Conservation (phyloP, 2,888 invertebrate genomes). For the Xestia rhomboidea region DNA sequence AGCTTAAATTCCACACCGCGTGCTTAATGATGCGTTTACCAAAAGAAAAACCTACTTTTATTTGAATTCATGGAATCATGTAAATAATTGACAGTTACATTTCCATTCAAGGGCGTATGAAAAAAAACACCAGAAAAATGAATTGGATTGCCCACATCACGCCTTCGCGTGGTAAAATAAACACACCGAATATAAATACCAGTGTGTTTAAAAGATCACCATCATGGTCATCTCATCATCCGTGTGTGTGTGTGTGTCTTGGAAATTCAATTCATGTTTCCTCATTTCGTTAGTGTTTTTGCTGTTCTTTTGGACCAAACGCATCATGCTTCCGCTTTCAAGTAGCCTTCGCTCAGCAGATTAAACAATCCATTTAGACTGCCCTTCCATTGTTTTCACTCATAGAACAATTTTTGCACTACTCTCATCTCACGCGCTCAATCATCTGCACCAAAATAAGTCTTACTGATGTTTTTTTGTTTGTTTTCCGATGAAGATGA, state of each 20-base stretch:
- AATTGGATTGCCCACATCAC: background rate
- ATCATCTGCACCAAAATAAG: background rate
- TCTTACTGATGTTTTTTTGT: background rate
- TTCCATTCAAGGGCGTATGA: background rate
- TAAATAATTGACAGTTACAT: background rate
- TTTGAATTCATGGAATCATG: background rate
- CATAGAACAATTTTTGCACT: background rate
- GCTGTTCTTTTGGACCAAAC: constrained; percentile 42
- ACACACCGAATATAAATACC: background rate
- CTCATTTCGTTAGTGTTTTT: background rate
- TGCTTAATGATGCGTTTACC: constrained; percentile 42
- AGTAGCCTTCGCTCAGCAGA: constrained; percentile 19
- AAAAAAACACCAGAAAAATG: background rate
- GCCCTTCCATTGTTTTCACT: constrained; percentile 30
- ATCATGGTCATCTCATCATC: too few species aligned
- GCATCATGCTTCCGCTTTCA: constrained; percentile 32
- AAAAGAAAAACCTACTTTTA: background rate
- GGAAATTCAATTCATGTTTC: background rate
- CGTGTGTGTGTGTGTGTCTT: background rate
- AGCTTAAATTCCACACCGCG: constrained; percentile 47
- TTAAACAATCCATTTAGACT: constrained; percentile 49
- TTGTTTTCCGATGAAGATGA: constrained; percentile 20
- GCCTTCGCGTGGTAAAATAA: background rate
- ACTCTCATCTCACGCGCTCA: background rate
- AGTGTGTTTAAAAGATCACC: background rate